A percentile compares a stretch with the other conserved stretches of the same genome.
phyloP scores from a whole-genome alignment of 2,888 invertebrate genomes.

The Tachystola acroxantha region DNA sequence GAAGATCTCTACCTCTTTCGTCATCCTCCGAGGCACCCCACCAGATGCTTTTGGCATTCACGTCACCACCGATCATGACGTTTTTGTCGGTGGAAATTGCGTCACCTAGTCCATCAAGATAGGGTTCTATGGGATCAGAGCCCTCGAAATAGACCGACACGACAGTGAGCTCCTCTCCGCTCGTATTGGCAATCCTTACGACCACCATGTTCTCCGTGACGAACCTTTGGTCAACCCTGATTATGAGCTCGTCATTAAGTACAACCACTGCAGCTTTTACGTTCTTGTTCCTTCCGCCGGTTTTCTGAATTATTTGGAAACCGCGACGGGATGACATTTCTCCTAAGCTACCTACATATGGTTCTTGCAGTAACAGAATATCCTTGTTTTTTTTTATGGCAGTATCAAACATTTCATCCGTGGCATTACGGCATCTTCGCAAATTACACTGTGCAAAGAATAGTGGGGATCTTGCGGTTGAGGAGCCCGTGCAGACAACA shows the following conservation, averaged over 20 bases:
- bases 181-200: background rate
- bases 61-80: slow-evolving; percentile 1
- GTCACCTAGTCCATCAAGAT: background rate
- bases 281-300: background rate
- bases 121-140: background rate
- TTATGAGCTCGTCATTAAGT: background rate
- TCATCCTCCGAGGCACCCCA: slow-evolving; percentile 4
- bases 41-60: slow-evolving; percentile 5
- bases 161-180: background rate
- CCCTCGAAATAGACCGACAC: background rate
- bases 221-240: background rate
- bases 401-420: background rate
- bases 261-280: background rate
- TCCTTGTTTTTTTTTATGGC: background rate
- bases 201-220: background rate
- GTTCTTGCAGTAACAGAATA: background rate
- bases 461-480: background rate
- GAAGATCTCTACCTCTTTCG: background rate
- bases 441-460: background rate
- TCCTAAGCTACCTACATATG: background rate
- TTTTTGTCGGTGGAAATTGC: background rate
- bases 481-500: background rate
- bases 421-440: background rate
- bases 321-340: background rate
- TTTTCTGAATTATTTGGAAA: background rate